phyloP scores from a whole-genome alignment of 2,797 vertebrate species.

The Parauchenoglanis punctatus region DNA sequence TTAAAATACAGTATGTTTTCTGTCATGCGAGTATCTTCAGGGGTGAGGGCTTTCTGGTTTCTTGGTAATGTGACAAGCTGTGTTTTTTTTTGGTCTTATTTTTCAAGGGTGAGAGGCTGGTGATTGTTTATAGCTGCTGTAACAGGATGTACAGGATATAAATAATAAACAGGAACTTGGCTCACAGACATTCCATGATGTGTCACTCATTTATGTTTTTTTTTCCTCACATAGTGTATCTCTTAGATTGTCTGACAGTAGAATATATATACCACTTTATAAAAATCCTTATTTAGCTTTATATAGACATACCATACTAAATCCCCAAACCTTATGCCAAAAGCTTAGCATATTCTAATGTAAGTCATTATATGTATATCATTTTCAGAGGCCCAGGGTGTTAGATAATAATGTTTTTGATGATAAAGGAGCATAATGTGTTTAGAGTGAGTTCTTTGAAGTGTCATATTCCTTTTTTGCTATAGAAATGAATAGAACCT shows the following conservation, averaged over 20 bases:
- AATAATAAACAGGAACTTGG: neutral
- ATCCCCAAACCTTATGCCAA: neutral
- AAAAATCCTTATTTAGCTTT: neutral
- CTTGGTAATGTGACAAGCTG: neutral
- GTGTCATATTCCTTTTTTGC: neutral
- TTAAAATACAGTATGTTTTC: neutral
- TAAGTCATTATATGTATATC: neutral
- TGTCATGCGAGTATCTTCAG: too few species aligned
- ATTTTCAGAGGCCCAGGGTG: neutral
- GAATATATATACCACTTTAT: neutral
- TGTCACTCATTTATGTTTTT: neutral
- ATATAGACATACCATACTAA: neutral
- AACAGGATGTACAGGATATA: neutral
- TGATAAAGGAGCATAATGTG: neutral
- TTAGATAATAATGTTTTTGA: conserved; percentile 7
- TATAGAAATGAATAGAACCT: neutral
- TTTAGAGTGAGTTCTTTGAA: neutral
- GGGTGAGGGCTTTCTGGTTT: neutral
- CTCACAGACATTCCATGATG: neutral
- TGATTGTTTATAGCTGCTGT: neutral
- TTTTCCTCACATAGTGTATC: neutral
- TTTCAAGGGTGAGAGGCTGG: neutral
- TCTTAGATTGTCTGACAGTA: neutral
- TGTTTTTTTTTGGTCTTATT: neutral
- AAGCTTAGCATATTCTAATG: neutral